Conservation (phyloP, 2,113 vertebrate genomes). For the Malurus elegans region DNA sequence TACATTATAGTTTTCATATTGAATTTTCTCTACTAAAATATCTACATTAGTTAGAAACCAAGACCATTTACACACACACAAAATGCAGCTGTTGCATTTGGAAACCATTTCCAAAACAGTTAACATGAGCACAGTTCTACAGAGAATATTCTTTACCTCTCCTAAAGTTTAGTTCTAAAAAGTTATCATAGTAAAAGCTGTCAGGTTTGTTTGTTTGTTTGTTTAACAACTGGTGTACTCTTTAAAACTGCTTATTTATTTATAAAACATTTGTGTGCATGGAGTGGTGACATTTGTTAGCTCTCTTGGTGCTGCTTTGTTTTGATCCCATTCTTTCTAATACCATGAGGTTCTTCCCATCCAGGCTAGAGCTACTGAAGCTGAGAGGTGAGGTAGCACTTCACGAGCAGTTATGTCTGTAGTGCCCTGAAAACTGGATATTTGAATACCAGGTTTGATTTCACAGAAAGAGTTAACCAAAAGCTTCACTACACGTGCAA, state of each 20-base stretch:
- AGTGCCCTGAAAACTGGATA: not conserved
- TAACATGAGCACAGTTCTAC: not conserved
- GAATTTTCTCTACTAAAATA: not conserved
- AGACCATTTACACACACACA: not conserved
- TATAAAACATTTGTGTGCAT: not conserved
- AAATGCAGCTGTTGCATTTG: not conserved
- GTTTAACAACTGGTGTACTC: not conserved
- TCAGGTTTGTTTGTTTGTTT: not conserved
- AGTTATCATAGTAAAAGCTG: not conserved
- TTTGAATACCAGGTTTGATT: not conserved
- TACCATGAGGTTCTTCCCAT: not conserved
- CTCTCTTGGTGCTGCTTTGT: not conserved
- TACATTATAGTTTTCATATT: not conserved
- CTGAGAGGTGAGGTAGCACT: not conserved
- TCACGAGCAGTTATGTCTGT: not conserved
- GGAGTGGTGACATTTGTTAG: not conserved
- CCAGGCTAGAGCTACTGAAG: not conserved
- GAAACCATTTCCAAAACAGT: not conserved
- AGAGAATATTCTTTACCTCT: not conserved
- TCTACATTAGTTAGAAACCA: not conserved
- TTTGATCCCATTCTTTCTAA: not conserved
- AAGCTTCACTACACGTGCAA: not conserved
- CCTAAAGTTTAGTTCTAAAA: not conserved
- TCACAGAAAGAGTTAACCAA: not conserved
- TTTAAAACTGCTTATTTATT: not conserved